Conservation (phyloP, 2,888 invertebrate species). For the Xestia sexstrigata region DNA sequence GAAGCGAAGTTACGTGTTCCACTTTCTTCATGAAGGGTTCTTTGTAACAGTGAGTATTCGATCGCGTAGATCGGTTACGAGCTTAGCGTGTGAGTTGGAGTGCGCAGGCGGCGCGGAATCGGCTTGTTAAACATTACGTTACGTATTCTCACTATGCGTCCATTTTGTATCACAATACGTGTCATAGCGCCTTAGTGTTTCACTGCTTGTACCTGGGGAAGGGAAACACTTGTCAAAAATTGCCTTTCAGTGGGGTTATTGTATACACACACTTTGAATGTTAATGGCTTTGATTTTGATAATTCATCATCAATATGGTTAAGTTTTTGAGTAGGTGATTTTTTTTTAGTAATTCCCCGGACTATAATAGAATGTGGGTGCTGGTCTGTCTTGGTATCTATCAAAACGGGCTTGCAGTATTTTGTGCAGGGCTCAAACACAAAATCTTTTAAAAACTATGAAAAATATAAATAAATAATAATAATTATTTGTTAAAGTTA, state of each 20-base stretch:
- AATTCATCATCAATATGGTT: neutral
- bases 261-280: neutral
- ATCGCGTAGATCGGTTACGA: slow-evolving; percentile 58
- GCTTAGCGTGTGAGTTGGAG: slow-evolving; percentile 56
- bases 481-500: neutral
- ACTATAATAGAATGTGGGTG: neutral
- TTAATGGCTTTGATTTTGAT: neutral
- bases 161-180: slow-evolving; percentile 83
- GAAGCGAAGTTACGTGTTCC: slow-evolving; percentile 48
- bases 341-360: neutral
- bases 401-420: neutral
- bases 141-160: slow-evolving; percentile 82
- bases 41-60: slow-evolving; percentile 57
- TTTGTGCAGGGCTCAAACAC: neutral
- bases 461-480: neutral
- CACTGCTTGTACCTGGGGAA: slow-evolving; percentile 58
- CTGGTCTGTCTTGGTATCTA: neutral
- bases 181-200: slow-evolving; percentile 73
- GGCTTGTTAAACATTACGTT: slow-evolving; percentile 71
- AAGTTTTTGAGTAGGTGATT: neutral
- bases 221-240: neutral
- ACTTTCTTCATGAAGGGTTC: slow-evolving; percentile 63
- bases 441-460: neutral
- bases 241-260: neutral
- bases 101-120: slow-evolving; percentile 61